These are phyloP conservation scores for Ophioninae sp. DNA, from an alignment of 2,888 invertebrate species.

Conservation along the genomic window DNA sequence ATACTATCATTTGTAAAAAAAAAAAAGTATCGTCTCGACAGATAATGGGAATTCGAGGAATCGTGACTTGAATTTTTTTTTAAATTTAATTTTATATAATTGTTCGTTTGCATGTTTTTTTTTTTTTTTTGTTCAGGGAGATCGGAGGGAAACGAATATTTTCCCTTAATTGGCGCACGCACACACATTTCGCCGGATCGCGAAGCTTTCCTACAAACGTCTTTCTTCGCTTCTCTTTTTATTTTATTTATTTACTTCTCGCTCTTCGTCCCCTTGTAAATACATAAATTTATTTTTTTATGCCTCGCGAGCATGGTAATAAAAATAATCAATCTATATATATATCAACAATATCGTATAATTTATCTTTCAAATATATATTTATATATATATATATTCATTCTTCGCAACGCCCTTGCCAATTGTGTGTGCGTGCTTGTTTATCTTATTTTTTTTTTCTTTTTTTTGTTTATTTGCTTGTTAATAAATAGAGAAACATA, in stretches of 20 bases:
- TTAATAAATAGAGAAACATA: conserved; percentile 80
- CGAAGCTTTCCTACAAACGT: conserved; percentile 52
- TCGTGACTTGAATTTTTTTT: conserved; percentile 58
- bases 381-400: conserved; percentile 62
- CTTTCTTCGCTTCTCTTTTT: conserved; percentile 37
- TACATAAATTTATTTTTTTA: conserved; percentile 47
- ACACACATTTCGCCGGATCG: conserved; percentile 60
- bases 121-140: conserved; percentile 33
- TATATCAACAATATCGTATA: conserved; percentile 76
- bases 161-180: conserved; percentile 57
- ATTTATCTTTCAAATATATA: conserved; percentile 60
- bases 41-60: conserved; percentile 59
- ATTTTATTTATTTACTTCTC: no score
- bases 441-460: conserved; percentile 29
- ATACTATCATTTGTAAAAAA: conserved; percentile 73
- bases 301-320: conserved; percentile 67
- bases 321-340: conserved; percentile 77
- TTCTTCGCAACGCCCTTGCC: conserved; percentile 60
- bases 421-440: conserved; percentile 63
- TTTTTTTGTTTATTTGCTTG: conserved; percentile 62
- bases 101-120: no score
- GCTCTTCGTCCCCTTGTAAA: conserved; percentile 27
- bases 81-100: not conserved
- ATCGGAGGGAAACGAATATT: conserved; percentile 46
- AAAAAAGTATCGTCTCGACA: conserved; percentile 73